A percentile compares a stretch with the other conserved stretches of the same genome.
Conservation (phyloP, 2,888 invertebrate species). For the Portevinia maculata region DNA sequence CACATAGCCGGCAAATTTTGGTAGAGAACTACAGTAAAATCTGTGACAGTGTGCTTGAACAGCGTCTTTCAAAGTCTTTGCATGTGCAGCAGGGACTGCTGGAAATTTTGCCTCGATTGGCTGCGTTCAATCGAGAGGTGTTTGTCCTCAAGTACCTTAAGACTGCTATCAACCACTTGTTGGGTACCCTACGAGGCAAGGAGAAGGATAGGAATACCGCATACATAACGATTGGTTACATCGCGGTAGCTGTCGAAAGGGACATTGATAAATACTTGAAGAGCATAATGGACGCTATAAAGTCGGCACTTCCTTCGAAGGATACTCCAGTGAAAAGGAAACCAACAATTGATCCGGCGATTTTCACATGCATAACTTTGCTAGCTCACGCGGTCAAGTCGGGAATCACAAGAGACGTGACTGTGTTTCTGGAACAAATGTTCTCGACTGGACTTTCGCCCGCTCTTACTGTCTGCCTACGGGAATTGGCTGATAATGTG, state of each 20-base stretch:
- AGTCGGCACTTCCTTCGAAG: conserved; percentile 89
- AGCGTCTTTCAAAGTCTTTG: conserved; percentile 88
- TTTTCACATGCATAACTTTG: conserved; percentile 96
- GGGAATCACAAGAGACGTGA: conserved; percentile 90
- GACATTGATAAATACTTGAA: conserved; percentile 91
- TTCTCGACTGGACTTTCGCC: conserved; percentile 95
- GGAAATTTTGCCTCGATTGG: conserved; percentile 93
- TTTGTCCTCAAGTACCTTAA: conserved; percentile 91
- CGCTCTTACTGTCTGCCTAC: conserved; percentile 94
- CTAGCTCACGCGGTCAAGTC: conserved; percentile 94
- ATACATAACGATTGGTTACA: conserved; percentile 94
- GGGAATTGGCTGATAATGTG: conserved; percentile 94
- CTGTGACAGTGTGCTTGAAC: conserved; percentile 90
- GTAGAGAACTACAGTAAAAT: conserved; percentile 92
- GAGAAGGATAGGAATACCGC: conserved; percentile 94
- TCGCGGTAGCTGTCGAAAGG: conserved; percentile 93
- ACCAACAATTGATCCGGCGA: conserved; percentile 90
- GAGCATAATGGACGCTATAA: conserved; percentile 93
- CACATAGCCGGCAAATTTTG: conserved; percentile 92
- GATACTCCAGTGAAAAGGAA: conserved; percentile 91
- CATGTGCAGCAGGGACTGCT: conserved; percentile 95
- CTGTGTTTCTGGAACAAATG: conserved; percentile 94
- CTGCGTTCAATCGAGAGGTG: conserved; percentile 93
- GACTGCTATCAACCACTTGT: conserved; percentile 90
- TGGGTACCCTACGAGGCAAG: conserved; percentile 89